Percentiles rank a stretch among this genome's conserved stretches.
These are phyloP conservation scores for Geopemphigus sp. DNA, from an alignment of 1,140 invertebrate genomes.

Conservation along the genomic window DNA sequence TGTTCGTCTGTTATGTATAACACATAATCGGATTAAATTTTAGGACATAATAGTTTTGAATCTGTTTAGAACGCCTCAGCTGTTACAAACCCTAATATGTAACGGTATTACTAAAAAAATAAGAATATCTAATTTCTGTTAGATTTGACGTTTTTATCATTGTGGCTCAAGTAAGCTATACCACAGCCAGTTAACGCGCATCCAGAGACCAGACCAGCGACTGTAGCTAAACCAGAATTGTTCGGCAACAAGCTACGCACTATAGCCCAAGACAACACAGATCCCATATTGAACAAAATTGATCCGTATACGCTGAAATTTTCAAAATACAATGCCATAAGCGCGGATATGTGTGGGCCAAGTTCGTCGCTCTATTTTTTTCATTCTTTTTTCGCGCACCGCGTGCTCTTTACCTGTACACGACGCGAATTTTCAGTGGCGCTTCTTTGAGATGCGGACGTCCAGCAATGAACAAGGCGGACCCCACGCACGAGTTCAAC, in stretches of 20 bases:
- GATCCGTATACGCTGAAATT: constrained; percentile 62
- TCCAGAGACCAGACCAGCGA: constrained; percentile 63
- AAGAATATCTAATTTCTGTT: constrained; percentile 13
- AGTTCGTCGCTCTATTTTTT: too few species aligned
- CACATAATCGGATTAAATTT: too few species aligned
- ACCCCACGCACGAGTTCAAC: constrained; percentile 17
- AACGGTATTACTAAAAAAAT: neutral
- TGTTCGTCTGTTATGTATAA: too few species aligned
- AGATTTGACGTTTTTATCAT: constrained; percentile 15
- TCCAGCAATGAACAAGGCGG: neutral
- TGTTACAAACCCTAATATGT: neutral
- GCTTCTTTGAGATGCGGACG: constrained; percentile 25
- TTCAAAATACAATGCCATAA: too few species aligned
- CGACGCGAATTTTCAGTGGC: neutral
- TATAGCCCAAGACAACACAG: constrained; percentile 70
- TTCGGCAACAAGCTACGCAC: constrained; percentile 66
- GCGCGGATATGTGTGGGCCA: too few species aligned
- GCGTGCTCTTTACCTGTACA: constrained; percentile 6
- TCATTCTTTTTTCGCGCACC: too few species aligned
- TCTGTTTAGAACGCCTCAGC: too few species aligned
- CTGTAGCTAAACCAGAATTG: constrained; percentile 62
- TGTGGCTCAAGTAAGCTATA: constrained; percentile 9
- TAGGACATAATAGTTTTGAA: too few species aligned
- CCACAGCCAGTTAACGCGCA: constrained; percentile 56
- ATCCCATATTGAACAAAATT: constrained; percentile 69